These are phyloP conservation scores for Psix sp. DNA, from an alignment of 1,140 invertebrate genomes.

Conservation along the genomic window DNA sequence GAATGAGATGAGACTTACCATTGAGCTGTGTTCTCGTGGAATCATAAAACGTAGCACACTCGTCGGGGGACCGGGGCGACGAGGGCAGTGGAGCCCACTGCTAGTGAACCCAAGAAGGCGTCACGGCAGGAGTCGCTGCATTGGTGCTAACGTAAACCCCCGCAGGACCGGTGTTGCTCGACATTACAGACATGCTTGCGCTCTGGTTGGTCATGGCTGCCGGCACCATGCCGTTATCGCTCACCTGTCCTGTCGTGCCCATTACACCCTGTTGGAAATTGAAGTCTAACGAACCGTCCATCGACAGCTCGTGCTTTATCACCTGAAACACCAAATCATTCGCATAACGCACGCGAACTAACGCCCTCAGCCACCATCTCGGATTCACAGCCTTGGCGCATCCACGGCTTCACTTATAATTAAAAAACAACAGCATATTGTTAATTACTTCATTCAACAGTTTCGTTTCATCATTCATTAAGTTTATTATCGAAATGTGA, in stretches of 20 bases:
- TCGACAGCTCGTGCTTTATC: conserved; percentile 93
- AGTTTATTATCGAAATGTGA: no score
- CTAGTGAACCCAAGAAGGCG: conserved; percentile 84
- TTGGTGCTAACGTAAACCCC: conserved; percentile 75
- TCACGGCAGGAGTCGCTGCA: conserved; percentile 77
- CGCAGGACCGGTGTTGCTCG: conserved; percentile 55
- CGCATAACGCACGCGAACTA: conserved; percentile 35
- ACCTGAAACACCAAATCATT: conserved; percentile 77
- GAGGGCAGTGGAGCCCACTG: conserved; percentile 70
- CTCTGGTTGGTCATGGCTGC: conserved; percentile 61
- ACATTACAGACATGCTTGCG: conserved; percentile 57
- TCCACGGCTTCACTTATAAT: neutral
- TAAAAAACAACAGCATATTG: neutral
- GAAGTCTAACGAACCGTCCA: conserved; percentile 95
- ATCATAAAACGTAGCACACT: conserved; percentile 64
- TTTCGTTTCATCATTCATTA: no score
- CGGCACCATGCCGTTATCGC: conserved; percentile 62
- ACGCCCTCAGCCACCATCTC: conserved; percentile 5
- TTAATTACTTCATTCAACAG: conserved; percentile 6
- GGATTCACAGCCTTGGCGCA: conserved; percentile 9
- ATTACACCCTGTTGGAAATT: conserved; percentile 83
- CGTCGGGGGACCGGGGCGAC: conserved; percentile 65
- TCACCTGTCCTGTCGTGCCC: conserved; percentile 64
- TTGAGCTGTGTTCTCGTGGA: conserved; percentile 62
- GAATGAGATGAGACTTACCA: conserved; percentile 70